Evolutionary conservation across 2,797 vertebrate species (phyloP), one percentile per base, ranked within the genome.

Genomic region (Benthosema pterotum): DNA sequence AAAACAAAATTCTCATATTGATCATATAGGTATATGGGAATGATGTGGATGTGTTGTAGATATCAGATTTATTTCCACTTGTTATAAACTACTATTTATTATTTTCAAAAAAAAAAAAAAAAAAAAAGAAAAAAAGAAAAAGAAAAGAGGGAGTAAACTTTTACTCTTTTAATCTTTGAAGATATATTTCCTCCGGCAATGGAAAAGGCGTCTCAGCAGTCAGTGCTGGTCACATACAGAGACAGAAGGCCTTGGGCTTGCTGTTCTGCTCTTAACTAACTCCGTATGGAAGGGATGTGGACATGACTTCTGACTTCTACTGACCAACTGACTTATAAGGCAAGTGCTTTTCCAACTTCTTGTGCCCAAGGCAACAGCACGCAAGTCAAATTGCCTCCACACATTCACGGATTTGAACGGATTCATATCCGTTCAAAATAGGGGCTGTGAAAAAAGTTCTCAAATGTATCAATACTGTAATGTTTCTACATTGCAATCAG

Each of bases 261-360:
- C 71, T 61, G 76, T 67, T 74, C 65, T 57, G 76, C 79, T 72
- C 46, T 79, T 92, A 92, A 93, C 81, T 75, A 78, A 69, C 66
- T 89, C 88, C 91, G 91, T 83, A 89, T 91, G 89, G 56, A 67
- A 7, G 42, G 11, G 70, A 83, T 88, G 72, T 86, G 80, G 84
- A 85, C 82, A 82, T 87, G 22, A 25, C 22, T 22, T 22, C 19
- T 22, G 19, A 22, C 19, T 25, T 25, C 22, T 25, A 25, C 22
- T 25, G 22, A 25, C 88, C 83, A 86, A 77, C 85, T 71, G 78
- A 88, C 79, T 88, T 88, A 78, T 88, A 76, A 85, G 81, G 75
- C 82, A 38, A 38, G 32, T 38, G 8, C 7, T 38, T 38, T 38
- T 38, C 32, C 2, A 38, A 38, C 7, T 38, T 8, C 7, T 38